A percentile compares a stretch with the other conserved stretches of the same genome.
Evolutionary conservation across 2,888 invertebrate genomes (phyloP).

Genomic region (Drosophila gaucha): DNA sequence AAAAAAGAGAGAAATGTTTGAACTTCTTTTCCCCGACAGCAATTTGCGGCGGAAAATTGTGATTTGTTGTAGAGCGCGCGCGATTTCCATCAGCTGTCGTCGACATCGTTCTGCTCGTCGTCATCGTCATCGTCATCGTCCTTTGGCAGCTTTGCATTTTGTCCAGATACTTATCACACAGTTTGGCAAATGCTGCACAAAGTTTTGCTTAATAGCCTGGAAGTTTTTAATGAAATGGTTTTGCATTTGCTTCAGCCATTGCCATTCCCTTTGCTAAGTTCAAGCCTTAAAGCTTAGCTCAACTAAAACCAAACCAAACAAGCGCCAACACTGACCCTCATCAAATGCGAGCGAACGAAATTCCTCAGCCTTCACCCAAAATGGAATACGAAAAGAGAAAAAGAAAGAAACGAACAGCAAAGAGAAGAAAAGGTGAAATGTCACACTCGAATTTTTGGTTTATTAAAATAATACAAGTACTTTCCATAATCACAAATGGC

Average conservation of each 20-base stretch:
- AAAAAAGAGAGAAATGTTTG: constrained; percentile 59
- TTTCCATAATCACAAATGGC: constrained; percentile 52
- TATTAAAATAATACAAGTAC: constrained; percentile 71
- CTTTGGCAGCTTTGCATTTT: constrained; percentile 80
- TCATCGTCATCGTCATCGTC: constrained; percentile 37
- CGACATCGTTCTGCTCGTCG: constrained; percentile 21
- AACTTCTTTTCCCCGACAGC: constrained; percentile 76
- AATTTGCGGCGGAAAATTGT: constrained; percentile 80
- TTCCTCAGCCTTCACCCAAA: constrained; percentile 24
- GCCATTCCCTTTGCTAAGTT: constrained; percentile 8
- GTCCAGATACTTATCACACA: constrained; percentile 80
- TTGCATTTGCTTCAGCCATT: constrained; percentile 18
- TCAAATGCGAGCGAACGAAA: constrained; percentile 49
- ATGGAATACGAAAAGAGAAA: not conserved
- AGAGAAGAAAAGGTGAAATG: constrained; percentile 67
- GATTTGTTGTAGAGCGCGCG: constrained; percentile 74
- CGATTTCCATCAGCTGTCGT: constrained; percentile 79
- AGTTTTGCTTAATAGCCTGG: constrained; percentile 80
- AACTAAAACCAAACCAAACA: constrained; percentile 14
- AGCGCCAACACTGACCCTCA: constrained; percentile 57
- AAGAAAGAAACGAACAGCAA: constrained; percentile 16
- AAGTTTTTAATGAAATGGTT: constrained; percentile 78
- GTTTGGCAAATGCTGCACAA: constrained; percentile 81
- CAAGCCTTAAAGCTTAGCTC: constrained; percentile 33
- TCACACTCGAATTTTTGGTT: constrained; percentile 69